phyloP scores from a whole-genome alignment of 2,888 invertebrate genomes.

The Microplitis manilae region DNA sequence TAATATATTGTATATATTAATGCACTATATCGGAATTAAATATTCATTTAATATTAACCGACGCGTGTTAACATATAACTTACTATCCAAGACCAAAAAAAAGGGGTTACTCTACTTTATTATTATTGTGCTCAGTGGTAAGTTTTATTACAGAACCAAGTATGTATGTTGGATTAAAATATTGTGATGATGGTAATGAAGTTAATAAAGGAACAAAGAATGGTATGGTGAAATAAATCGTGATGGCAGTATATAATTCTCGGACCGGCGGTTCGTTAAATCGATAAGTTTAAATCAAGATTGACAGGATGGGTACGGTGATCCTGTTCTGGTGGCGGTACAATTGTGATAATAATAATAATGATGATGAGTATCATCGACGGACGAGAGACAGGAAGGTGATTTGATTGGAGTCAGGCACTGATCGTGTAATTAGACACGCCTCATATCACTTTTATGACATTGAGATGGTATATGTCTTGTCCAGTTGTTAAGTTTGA shows the following conservation, averaged over 20 bases:
- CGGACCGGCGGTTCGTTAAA: constrained; percentile 49
- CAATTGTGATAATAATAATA: constrained; percentile 21
- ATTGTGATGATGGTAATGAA: background rate
- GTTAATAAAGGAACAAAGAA: background rate
- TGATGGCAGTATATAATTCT: constrained; percentile 45
- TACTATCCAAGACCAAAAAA: background rate
- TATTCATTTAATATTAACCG: constrained; percentile 36
- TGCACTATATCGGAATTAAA: constrained; percentile 18
- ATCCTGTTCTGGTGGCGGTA: constrained; percentile 34
- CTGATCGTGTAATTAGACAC: constrained; percentile 69
- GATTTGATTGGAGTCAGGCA: constrained; percentile 58
- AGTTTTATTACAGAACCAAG: too few relatives aligned
- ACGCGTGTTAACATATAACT: constrained; percentile 25
- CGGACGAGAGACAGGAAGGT: constrained; percentile 58
- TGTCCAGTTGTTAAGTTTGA: background rate
- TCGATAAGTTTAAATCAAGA: constrained; percentile 37
- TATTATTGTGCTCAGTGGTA: too few relatives aligned
- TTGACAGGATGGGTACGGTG: constrained; percentile 49
- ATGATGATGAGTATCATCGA: constrained; percentile 12
- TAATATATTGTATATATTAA: constrained; percentile 15
- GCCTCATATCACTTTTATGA: constrained; percentile 68
- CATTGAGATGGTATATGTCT: constrained; percentile 43
- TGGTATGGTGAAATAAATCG: background rate
- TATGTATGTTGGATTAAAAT: too few relatives aligned
- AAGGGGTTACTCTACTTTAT: too few relatives aligned